Conservation (phyloP, 2,888 invertebrate species). For the Temnothorax unifasciatus region DNA sequence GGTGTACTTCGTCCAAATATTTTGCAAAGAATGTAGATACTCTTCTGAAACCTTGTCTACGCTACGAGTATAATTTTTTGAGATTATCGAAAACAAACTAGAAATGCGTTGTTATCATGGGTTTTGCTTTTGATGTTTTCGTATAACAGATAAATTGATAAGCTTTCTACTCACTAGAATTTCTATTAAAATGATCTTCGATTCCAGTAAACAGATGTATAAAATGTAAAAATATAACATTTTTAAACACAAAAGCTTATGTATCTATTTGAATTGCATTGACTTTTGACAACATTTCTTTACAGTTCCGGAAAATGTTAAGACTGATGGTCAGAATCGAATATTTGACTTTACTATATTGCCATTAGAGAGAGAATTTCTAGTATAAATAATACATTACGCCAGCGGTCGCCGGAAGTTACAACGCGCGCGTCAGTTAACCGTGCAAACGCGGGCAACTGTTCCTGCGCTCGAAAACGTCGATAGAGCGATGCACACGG, state of each 20-base stretch:
- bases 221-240: not conserved
- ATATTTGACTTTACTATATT: not conserved
- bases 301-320: not conserved
- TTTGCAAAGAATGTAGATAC: not conserved
- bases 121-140: not conserved
- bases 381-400: not conserved
- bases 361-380: constrained; percentile 12
- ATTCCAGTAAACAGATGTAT: not conserved
- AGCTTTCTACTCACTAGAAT: not conserved
- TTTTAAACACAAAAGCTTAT: not conserved
- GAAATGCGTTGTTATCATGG: not conserved
- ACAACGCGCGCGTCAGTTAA: constrained; percentile 30
- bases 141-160: not conserved
- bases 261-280: not conserved
- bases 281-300: not conserved
- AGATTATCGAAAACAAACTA: constrained; percentile 10
- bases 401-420: constrained; percentile 10
- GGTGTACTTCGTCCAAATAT: constrained; percentile 1
- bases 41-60: not conserved
- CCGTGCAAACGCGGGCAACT: constrained; percentile 35
- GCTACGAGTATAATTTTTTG: not conserved
- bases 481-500: constrained; percentile 55
- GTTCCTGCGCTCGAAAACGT: constrained; percentile 58
- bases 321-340: not conserved
- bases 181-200: not conserved